phyloP scores from a whole-genome alignment of 2,888 invertebrate species.

The Temnothorax rugatulus region DNA sequence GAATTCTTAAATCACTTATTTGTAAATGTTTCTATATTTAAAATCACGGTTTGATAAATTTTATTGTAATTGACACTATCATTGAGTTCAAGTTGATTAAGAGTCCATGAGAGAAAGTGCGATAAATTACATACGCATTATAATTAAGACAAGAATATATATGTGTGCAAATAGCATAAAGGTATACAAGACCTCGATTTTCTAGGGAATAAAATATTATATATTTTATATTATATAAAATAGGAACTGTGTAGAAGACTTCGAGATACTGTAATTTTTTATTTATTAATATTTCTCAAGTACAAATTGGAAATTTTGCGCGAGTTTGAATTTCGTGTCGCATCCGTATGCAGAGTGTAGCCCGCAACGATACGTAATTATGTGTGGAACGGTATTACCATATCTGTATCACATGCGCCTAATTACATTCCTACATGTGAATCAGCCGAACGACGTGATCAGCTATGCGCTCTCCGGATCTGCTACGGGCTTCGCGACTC shows the following conservation, averaged over 20 bases:
- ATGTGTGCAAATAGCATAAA: neutral
- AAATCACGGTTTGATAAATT: neutral
- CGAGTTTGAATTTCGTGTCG: constrained; percentile 7
- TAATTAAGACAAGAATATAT: neutral
- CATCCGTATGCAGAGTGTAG: constrained; percentile 20
- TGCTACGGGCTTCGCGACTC: constrained; percentile 38
- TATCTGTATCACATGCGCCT: constrained; percentile 48
- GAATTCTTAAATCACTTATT: neutral
- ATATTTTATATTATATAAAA: neutral
- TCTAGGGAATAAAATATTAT: neutral
- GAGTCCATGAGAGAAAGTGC: neutral
- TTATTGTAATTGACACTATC: neutral
- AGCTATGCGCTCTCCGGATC: constrained; percentile 34
- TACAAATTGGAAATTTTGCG: neutral
- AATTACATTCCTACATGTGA: constrained; percentile 54
- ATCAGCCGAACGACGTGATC: constrained; percentile 50
- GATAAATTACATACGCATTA: neutral
- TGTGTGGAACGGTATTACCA: constrained; percentile 41
- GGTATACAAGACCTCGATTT: neutral
- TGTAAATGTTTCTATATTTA: neutral
- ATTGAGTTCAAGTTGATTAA: neutral
- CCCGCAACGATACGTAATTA: constrained; percentile 42
- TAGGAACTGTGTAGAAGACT: neutral
- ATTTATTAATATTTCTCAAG: neutral
- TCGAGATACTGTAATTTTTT: neutral